These are phyloP conservation scores for Pycnomerus fuliginosus DNA, from an alignment of 2,888 invertebrate genomes.

Conservation along the genomic window DNA sequence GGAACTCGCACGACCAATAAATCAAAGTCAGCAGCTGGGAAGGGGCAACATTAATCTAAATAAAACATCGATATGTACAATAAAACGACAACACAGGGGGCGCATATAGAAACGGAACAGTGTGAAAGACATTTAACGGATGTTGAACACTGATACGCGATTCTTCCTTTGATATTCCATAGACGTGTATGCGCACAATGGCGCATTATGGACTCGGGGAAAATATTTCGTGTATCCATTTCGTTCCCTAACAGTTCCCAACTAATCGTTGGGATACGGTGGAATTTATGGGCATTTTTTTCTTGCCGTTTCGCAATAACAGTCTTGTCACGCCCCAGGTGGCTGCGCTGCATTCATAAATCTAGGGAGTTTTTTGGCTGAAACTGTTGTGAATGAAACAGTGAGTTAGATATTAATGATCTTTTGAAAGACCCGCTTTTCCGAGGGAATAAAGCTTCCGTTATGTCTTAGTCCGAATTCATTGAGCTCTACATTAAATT, in stretches of 20 bases:
- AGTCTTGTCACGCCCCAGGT: slow-evolving; percentile 6
- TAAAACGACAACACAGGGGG: slow-evolving; percentile 21
- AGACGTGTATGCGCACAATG: slow-evolving; percentile 7
- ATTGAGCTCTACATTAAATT: too few species aligned
- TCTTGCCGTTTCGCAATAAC: too few species aligned
- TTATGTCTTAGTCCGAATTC: too few species aligned
- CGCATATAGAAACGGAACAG: slow-evolving; percentile 14
- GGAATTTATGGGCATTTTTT: too few species aligned
- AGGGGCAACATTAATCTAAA: slow-evolving; percentile 32
- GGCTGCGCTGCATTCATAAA: slow-evolving; percentile 7
- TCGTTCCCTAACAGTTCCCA: too few species aligned
- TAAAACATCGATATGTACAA: slow-evolving; percentile 31
- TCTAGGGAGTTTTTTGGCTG: too few species aligned
- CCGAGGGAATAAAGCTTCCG: too few species aligned
- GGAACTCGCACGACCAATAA: slow-evolving; percentile 30
- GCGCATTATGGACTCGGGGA: slow-evolving; percentile 9
- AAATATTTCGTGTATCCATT: too few species aligned
- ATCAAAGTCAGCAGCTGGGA: slow-evolving; percentile 25
- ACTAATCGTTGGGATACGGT: too few species aligned
- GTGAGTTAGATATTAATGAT: too few species aligned
- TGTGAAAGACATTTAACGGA: slow-evolving; percentile 29
- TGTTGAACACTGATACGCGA: slow-evolving; percentile 24
- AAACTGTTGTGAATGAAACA: too few species aligned
- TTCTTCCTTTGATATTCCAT: slow-evolving; percentile 19
- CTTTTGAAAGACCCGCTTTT: too few species aligned